Percentiles rank a stretch among this genome's conserved stretches.
Evolutionary conservation across 92 coral and sea anemone species (phyloP).

Genomic region (Porites evermanni): DNA sequence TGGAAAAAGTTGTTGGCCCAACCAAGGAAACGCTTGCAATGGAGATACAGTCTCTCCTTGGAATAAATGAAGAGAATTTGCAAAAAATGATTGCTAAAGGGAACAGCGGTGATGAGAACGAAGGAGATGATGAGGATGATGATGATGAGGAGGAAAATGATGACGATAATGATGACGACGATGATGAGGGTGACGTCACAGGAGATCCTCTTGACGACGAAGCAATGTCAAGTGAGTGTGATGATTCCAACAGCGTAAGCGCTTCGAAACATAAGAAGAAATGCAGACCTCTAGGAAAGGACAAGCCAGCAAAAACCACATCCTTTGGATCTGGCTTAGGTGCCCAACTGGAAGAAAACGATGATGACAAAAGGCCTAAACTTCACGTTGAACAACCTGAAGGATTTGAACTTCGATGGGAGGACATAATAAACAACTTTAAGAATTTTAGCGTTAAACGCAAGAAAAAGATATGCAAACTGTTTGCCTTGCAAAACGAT

Average conservation of each 20-base stretch:
- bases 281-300: conserved; percentile 19
- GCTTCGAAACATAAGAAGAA: not conserved
- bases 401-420: conserved; percentile 48
- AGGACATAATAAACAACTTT: conserved; percentile 31
- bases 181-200: conserved; percentile 39
- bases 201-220: conserved; percentile 23
- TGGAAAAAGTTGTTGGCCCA: conserved; percentile 84
- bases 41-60: conserved; percentile 81
- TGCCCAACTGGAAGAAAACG: not conserved
- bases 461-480: conserved; percentile 32
- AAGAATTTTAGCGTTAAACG: conserved; percentile 27
- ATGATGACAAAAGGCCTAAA: not conserved
- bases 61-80: conserved; percentile 74
- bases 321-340: conserved; percentile 10
- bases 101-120: conserved; percentile 25
- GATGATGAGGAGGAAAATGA: conserved; percentile 43
- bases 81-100: conserved; percentile 74
- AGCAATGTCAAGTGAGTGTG: not conserved
- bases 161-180: conserved; percentile 39
- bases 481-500: conserved; percentile 26
- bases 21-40: conserved; percentile 83
- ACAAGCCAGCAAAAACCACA: not conserved
- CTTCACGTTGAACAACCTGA: conserved; percentile 35
- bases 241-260: not conserved
- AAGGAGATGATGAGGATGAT: conserved; percentile 40